Evolutionary conservation across 2,888 invertebrate genomes (phyloP).

Genomic region (Atherix ibis): DNA sequence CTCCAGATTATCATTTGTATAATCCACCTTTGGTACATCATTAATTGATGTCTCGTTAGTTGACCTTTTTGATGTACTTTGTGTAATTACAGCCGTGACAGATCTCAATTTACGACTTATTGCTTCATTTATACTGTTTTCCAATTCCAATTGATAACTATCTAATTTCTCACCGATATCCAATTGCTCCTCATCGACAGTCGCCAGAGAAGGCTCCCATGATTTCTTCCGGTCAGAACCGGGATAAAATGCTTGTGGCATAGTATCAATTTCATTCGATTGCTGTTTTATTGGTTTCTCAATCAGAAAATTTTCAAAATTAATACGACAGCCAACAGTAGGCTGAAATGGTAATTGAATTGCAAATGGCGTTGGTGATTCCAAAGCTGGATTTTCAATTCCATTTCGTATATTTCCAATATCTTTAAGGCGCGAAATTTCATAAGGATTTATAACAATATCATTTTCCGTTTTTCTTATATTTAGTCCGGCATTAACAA

Average conservation of each 20-base stretch:
- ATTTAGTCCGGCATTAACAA: conserved; percentile 27
- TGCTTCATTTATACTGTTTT: conserved; percentile 33
- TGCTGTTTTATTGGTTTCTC: conserved; percentile 21
- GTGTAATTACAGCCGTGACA: too few relatives aligned
- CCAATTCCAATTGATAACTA: conserved; percentile 30
- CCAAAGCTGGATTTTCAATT: conserved; percentile 16
- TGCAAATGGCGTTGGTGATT: conserved; percentile 18
- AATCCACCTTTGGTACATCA: too few relatives aligned
- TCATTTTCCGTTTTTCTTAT: conserved; percentile 22
- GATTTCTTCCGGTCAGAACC: background rate
- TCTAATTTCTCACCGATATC: conserved; percentile 31
- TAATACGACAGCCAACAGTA: conserved; percentile 26
- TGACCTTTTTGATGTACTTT: too few relatives aligned
- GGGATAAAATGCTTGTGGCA: conserved; percentile 14
- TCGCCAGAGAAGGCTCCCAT: conserved; percentile 17
- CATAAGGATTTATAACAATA: conserved; percentile 26
- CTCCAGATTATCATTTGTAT: too few relatives aligned
- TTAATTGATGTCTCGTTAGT: too few relatives aligned
- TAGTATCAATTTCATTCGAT: too few relatives aligned
- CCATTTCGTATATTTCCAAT: conserved; percentile 10
- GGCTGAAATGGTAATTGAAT: conserved; percentile 29
- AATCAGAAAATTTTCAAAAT: conserved; percentile 22
- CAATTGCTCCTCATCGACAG: conserved; percentile 27
- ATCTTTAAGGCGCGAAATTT: conserved; percentile 20
- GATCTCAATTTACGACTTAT: conserved; percentile 17